These are phyloP conservation scores for Pangasius krempfi DNA, from an alignment of 2,797 vertebrate species.

Conservation along the genomic window DNA sequence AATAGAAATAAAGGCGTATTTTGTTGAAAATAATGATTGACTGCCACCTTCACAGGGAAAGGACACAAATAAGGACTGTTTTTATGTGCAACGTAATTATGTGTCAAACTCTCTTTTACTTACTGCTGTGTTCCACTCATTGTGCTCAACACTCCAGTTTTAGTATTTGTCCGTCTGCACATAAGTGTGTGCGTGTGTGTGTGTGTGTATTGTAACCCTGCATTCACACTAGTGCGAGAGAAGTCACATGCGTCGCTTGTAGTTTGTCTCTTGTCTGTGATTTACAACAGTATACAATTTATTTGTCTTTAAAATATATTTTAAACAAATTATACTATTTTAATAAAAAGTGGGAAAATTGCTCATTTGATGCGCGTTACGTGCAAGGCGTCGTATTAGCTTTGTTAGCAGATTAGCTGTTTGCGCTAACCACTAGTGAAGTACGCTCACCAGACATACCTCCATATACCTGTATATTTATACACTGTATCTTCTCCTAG, in stretches of 20 bases:
- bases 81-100: no score
- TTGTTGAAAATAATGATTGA: background rate
- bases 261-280: no score
- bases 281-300: background rate
- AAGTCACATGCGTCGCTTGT: no score
- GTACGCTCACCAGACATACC: background rate
- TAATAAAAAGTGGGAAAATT: background rate
- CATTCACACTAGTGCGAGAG: no score
- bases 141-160: no score
- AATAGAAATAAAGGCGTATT: background rate
- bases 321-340: background rate
- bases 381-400: background rate
- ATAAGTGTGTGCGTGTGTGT: no score
- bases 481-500: background rate
- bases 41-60: background rate
- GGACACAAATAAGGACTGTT: background rate
- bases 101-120: no score
- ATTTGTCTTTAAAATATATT: no score
- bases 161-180: no score
- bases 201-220: no score
- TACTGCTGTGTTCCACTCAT: no score
- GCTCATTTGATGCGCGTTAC: no score
- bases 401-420: background rate
- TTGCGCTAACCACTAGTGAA: background rate
- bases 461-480: background rate